Conservation (phyloP, 1,140 invertebrate genomes). For the Calycopis cecrops region DNA sequence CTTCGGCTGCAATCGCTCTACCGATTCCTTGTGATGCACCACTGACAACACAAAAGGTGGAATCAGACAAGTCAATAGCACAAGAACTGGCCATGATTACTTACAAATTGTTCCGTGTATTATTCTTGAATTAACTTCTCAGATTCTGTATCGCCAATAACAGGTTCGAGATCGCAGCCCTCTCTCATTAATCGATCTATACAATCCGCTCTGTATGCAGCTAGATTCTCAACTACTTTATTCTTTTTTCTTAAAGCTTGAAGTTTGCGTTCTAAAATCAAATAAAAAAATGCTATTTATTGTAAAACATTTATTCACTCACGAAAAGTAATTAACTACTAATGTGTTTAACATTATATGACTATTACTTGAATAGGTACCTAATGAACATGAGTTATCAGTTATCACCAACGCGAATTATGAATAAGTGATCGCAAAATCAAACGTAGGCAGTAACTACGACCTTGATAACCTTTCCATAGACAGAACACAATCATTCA, state of each 20-base stretch:
- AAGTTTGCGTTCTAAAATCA: slow-evolving; percentile 56
- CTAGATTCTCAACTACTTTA: slow-evolving; percentile 60
- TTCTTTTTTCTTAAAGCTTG: slow-evolving; percentile 55
- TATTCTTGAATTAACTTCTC: slow-evolving; percentile 61
- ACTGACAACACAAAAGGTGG: slow-evolving; percentile 81
- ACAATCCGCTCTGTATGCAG: slow-evolving; percentile 61
- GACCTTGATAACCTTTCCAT: not conserved
- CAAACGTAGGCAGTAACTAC: not conserved
- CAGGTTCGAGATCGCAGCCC: slow-evolving; percentile 62
- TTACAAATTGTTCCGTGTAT: slow-evolving; percentile 40
- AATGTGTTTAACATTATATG: slow-evolving; percentile 13
- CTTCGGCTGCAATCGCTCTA: slow-evolving; percentile 81
- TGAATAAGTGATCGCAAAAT: not conserved
- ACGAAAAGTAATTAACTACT: not conserved
- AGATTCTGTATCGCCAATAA: slow-evolving; percentile 60
- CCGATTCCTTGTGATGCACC: slow-evolving; percentile 94
- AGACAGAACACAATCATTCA: not conserved
- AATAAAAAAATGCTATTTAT: slow-evolving; percentile 1
- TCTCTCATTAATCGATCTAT: slow-evolving; percentile 62
- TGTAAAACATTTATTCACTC: not conserved
- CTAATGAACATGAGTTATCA: not conserved
- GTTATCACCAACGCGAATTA: not conserved
- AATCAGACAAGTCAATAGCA: slow-evolving; percentile 65
- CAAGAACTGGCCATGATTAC: slow-evolving; percentile 61
- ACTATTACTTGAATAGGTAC: not conserved